Conservation (phyloP, 2,888 invertebrate species). For the Deilephila elpenor region DNA sequence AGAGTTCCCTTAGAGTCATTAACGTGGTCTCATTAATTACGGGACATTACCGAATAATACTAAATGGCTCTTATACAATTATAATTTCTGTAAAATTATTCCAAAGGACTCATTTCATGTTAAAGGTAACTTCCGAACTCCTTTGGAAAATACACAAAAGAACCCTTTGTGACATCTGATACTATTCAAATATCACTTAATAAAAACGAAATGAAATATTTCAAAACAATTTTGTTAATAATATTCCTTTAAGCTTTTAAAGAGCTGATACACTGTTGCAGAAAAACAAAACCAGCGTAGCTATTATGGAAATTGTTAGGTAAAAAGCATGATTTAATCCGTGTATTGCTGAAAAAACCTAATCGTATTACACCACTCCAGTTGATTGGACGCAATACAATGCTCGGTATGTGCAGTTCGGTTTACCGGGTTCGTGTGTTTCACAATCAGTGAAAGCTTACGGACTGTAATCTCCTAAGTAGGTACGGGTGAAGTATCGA, state of each 20-base stretch:
- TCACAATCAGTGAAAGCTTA: constrained; percentile 22
- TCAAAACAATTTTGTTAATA: not conserved
- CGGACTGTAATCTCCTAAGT: constrained; percentile 13
- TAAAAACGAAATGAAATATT: not conserved
- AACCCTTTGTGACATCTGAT: not conserved
- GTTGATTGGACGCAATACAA: constrained; percentile 16
- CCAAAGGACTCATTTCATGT: too few species aligned
- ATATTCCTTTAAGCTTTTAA: not conserved
- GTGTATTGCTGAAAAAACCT: constrained; percentile 1
- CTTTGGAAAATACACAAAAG: too few species aligned
- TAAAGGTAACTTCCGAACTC: too few species aligned
- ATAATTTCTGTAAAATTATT: too few species aligned
- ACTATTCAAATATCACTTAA: not conserved
- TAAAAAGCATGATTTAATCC: not conserved
- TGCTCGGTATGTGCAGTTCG: not conserved
- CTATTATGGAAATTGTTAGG: not conserved
- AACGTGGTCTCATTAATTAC: too few species aligned
- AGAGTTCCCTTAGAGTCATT: too few species aligned
- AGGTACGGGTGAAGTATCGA: constrained; percentile 8
- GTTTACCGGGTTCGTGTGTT: constrained; percentile 3
- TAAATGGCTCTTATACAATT: too few species aligned
- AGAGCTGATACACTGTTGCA: not conserved
- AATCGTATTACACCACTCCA: constrained; percentile 12
- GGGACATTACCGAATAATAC: too few species aligned
- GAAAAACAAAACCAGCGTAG: not conserved